Conservation (phyloP, 2,113 vertebrate genomes). For the Vidua chalybeata region DNA sequence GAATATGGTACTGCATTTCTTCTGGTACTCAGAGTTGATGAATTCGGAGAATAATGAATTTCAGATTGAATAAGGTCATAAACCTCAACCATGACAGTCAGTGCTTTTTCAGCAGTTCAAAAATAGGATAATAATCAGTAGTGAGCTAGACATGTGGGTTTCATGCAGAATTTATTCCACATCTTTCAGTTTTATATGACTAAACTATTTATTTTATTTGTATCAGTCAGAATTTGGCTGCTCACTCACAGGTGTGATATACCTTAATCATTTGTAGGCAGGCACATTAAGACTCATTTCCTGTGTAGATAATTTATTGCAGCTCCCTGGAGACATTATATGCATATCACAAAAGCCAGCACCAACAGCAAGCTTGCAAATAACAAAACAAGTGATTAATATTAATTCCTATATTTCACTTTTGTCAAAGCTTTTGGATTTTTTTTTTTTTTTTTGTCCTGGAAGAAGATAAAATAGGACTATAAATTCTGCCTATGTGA, state of each 20-base stretch:
- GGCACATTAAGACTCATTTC: constrained; percentile 26
- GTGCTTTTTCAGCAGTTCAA: not conserved
- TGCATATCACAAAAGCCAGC: constrained; percentile 67
- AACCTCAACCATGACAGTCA: not conserved
- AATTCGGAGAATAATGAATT: not conserved
- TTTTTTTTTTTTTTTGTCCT: constrained; percentile 35
- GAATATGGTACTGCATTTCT: not conserved
- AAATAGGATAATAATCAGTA: not conserved
- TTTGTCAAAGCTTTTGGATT: constrained; percentile 48
- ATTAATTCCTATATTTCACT: constrained; percentile 63
- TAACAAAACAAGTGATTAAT: constrained; percentile 68
- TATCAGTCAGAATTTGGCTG: constrained; percentile 39
- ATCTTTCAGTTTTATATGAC: not conserved
- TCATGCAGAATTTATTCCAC: not conserved
- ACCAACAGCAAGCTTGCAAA: constrained; percentile 56
- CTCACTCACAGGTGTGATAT: not conserved
- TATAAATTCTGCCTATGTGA: not conserved
- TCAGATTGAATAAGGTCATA: not conserved
- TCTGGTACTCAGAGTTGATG: not conserved
- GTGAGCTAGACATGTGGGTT: not conserved
- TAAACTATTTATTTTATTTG: constrained; percentile 45
- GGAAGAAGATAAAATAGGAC: constrained; percentile 22
- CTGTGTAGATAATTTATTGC: constrained; percentile 30
- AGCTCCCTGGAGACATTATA: constrained; percentile 9
- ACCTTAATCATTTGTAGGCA: constrained; percentile 30